Conservation (phyloP, 2,888 invertebrate genomes). For the Seladonia tumulorum region DNA sequence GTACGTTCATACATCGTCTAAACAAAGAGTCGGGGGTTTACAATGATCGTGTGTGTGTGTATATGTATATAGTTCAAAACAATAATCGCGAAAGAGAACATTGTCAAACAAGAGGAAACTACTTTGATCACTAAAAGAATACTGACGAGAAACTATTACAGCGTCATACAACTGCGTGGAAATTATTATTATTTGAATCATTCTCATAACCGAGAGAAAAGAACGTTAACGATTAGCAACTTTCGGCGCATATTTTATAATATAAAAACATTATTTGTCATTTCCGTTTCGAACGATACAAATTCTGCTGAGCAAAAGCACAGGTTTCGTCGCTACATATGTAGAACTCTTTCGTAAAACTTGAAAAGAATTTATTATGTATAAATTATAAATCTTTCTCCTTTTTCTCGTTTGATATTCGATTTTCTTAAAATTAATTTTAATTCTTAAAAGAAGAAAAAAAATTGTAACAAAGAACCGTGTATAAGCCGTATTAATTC, state of each 20-base stretch:
- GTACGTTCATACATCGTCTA: constrained; percentile 52
- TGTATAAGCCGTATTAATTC: constrained; percentile 41
- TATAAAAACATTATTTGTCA: background rate
- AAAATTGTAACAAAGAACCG: constrained; percentile 22
- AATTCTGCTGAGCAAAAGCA: constrained; percentile 36
- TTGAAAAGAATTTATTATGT: constrained; percentile 61
- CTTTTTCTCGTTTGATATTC: constrained; percentile 15
- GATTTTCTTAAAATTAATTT: constrained; percentile 23
- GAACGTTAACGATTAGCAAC: background rate
- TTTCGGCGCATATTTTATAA: constrained; percentile 1
- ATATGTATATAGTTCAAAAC: background rate
- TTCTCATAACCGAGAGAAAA: constrained; percentile 45
- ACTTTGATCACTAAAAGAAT: constrained; percentile 33
- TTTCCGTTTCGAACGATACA: constrained; percentile 22
- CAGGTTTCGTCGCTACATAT: constrained; percentile 55
- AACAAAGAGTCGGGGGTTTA: constrained; percentile 20
- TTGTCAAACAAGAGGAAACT: constrained; percentile 21
- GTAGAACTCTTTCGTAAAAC: constrained; percentile 63
- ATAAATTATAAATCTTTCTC: constrained; percentile 48
- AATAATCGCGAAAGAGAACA: constrained; percentile 12
- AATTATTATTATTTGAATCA: constrained; percentile 54
- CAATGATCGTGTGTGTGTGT: constrained; percentile 17
- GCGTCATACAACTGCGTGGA: constrained; percentile 27
- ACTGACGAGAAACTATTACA: constrained; percentile 59
- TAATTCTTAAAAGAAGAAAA: constrained; percentile 20